Evolutionary conservation across 1,140 invertebrate species (phyloP).

Genomic region (Drosophila pallidifrons): DNA sequence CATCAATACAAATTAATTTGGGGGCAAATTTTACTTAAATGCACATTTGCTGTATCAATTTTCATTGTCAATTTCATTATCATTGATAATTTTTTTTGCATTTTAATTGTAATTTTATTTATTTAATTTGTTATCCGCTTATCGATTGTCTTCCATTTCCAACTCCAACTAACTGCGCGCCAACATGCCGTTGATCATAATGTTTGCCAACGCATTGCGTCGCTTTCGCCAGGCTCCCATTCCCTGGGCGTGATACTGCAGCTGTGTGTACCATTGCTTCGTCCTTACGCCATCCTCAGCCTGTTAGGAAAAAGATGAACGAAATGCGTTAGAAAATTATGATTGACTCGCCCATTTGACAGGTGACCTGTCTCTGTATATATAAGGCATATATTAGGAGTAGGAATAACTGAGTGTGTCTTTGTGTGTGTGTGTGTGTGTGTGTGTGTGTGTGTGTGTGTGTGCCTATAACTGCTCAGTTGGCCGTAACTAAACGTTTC

Average conservation of each 20-base stretch:
- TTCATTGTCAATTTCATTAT: conserved; percentile 38
- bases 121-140: conserved; percentile 2
- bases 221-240: conserved; percentile 96
- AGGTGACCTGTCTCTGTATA: conserved; percentile 34
- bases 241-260: conserved; percentile 95
- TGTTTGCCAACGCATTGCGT: conserved; percentile 96
- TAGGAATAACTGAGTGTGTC: not conserved
- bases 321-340: conserved; percentile 57
- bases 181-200: conserved; percentile 96
- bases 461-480: conserved; percentile 61
- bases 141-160: not conserved
- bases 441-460: conserved; percentile 8
- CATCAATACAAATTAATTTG: conserved; percentile 66
- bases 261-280: conserved; percentile 93
- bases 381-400: not conserved
- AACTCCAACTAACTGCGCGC: conserved; percentile 69
- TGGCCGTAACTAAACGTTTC: conserved; percentile 77
- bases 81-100: conserved; percentile 2
- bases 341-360: conserved; percentile 69
- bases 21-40: conserved; percentile 58
- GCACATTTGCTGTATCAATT: conserved; percentile 48
- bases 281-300: conserved; percentile 94
- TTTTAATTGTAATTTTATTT: conserved; percentile 8
- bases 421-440: conserved; percentile 9
- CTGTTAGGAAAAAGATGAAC: conserved; percentile 85